Evolutionary conservation across 2,113 vertebrate species (phyloP), one percentile per base, ranked within the genome.

Genomic region (Struthio camelus): DNA sequence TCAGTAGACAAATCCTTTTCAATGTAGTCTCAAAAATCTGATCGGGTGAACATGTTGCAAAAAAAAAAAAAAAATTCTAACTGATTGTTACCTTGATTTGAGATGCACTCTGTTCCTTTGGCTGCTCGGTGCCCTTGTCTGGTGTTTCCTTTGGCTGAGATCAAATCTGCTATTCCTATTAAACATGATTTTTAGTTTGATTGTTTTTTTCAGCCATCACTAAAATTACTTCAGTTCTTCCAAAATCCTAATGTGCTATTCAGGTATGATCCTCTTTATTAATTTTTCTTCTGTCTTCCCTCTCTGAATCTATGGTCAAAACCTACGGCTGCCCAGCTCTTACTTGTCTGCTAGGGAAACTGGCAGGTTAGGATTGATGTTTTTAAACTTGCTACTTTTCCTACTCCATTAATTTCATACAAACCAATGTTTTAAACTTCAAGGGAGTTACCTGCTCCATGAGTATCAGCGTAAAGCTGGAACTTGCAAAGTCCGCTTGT

Each of bases 211-310:
- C 50, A 95, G 73, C 67, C 54, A 44, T 73, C 61, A 3, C 2
- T 79, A 85, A 62, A 94, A 90, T 70, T 1, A 87, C 23, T 89
- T 86, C 15, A 13, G 27, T 96, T 81, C 82, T 90, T 86, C 65
- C 85, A 46, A 73, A 83, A 66, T 27, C 7, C 58, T 2, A 58
- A 16, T 28, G 34, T 89, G 36, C 85, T 92, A 8, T 81, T 90
- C 14, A 8, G 40, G 4, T 71, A 44, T 80, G 64, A 38, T 70
- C 19, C 42, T 19, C 75, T 78, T 32, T 53, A 32, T 22, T 71
- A 61, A 11, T 93, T 85, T 72, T 53, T 59, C 56, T 58, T 93
- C 89, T 86, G 56, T 87, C 81, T 87, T 91, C 72, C 76, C 27
- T 88, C 72, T 85, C 62, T 75, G 79, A 54, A 46, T 73, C 27